phyloP scores from a whole-genome alignment of 2,797 vertebrate species.

The Alfaro cultratus region DNA sequence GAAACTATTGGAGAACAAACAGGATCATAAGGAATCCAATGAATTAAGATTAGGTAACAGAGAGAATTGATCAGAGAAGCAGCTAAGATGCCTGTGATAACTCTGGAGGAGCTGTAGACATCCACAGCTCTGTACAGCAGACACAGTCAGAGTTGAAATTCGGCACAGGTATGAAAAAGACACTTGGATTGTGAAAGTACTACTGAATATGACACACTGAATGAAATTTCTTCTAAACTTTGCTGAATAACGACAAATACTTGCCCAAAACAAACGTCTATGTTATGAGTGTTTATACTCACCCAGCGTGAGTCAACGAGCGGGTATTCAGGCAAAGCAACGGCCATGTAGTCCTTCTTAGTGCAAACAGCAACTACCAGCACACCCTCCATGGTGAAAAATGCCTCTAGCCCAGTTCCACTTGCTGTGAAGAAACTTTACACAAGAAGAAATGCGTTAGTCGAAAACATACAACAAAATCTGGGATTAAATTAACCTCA shows the following conservation, averaged over 20 bases:
- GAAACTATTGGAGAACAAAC: neutral
- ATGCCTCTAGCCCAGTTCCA: conserved; percentile 94
- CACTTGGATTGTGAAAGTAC: neutral
- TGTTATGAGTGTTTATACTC: conserved; percentile 52
- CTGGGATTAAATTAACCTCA: neutral
- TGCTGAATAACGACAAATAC: conserved; percentile 15
- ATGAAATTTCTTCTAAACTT: conserved; percentile 20
- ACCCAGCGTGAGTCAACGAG: conserved; percentile 92
- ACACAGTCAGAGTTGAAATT: neutral
- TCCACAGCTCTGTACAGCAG: neutral
- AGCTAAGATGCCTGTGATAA: neutral
- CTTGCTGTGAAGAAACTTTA: conserved; percentile 91
- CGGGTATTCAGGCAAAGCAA: conserved; percentile 84
- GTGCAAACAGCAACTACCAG: conserved; percentile 97
- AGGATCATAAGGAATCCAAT: neutral
- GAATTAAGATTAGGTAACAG: neutral
- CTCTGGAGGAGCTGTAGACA: neutral
- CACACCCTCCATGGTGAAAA: conserved; percentile 91
- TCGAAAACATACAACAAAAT: conserved; percentile 13
- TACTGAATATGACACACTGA: neutral
- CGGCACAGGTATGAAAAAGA: neutral
- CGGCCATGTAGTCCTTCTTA: conserved; percentile 95
- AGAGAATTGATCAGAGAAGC: neutral
- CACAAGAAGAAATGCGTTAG: conserved; percentile 8
- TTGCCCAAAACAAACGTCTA: neutral